phyloP scores from a whole-genome alignment of 2,797 vertebrate genomes.

The Rhodeus uyekii region DNA sequence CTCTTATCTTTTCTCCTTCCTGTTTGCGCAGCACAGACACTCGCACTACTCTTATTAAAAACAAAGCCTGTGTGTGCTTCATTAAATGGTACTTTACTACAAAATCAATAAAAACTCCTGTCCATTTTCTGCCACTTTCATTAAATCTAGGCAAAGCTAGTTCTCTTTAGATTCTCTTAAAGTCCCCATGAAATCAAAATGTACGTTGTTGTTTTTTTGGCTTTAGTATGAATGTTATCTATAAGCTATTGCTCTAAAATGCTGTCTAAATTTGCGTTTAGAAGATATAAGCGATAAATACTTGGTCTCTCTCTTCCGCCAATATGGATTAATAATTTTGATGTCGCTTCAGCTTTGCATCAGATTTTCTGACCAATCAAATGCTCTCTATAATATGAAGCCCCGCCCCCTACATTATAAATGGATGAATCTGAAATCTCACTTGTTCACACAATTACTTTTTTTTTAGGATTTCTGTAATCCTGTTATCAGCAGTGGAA shows the following conservation, averaged over 20 bases:
- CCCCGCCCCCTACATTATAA: too few relatives aligned
- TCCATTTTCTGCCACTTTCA: background rate
- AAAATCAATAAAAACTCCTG: background rate
- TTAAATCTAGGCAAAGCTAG: background rate
- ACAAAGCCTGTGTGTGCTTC: slow-evolving; percentile 16
- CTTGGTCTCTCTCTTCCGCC: too few relatives aligned
- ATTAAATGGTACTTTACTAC: background rate
- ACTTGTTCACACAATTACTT: background rate
- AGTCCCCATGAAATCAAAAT: background rate
- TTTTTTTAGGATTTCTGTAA: too few relatives aligned
- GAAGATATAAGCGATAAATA: background rate
- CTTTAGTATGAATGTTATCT: background rate
- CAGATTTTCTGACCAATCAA: background rate
- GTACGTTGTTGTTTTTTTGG: too few relatives aligned
- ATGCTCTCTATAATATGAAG: background rate
- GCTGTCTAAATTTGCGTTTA: background rate
- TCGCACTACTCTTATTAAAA: slow-evolving; percentile 17
- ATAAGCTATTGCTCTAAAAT: background rate
- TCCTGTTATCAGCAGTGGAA: too few relatives aligned
- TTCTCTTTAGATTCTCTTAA: background rate
- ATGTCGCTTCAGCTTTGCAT: background rate
- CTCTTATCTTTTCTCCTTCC: slow-evolving; percentile 49
- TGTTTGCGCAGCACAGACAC: slow-evolving; percentile 34
- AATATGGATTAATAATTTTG: background rate
- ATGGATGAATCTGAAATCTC: background rate